Evolutionary conservation across 2,797 vertebrate species (phyloP).

Genomic region (Ctenosaura bakeri): DNA sequence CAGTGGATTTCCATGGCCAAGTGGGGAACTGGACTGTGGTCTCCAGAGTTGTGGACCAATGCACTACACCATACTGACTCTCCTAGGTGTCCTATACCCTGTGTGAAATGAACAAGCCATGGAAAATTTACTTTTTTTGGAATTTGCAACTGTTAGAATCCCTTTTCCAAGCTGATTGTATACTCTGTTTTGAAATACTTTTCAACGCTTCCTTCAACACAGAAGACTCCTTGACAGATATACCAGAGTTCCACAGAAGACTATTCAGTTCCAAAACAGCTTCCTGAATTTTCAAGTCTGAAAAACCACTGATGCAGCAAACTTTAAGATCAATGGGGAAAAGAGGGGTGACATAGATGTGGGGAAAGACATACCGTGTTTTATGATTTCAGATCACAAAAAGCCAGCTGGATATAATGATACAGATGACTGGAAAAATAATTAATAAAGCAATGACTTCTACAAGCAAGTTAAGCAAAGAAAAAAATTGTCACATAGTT

Average conservation of each 20-base stretch:
- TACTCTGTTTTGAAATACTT: background rate
- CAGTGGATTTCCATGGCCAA: too few relatives aligned
- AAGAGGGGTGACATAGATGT: background rate
- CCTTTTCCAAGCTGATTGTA: too few relatives aligned
- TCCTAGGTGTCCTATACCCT: background rate
- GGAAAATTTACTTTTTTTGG: too few relatives aligned
- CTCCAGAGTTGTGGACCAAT: too few relatives aligned
- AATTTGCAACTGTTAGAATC: too few relatives aligned
- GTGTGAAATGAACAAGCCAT: background rate
- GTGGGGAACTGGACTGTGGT: too few relatives aligned
- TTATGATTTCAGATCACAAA: background rate
- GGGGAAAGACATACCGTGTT: rapidly evolving
- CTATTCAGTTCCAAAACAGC: background rate
- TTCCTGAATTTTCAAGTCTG: background rate
- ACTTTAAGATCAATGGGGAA: constrained; percentile 13
- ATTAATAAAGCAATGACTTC: background rate
- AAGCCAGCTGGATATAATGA: background rate
- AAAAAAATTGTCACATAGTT: constrained; percentile 14
- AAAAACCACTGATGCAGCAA: constrained; percentile 1
- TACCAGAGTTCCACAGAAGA: background rate
- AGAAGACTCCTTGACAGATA: background rate
- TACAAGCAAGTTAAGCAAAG: constrained; percentile 3
- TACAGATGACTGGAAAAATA: background rate
- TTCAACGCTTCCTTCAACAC: background rate
- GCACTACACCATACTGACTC: too few relatives aligned